Base-by-base conservation (phyloP, 2,797 vertebrate species). In the Lerista edwardsae region DNA sequence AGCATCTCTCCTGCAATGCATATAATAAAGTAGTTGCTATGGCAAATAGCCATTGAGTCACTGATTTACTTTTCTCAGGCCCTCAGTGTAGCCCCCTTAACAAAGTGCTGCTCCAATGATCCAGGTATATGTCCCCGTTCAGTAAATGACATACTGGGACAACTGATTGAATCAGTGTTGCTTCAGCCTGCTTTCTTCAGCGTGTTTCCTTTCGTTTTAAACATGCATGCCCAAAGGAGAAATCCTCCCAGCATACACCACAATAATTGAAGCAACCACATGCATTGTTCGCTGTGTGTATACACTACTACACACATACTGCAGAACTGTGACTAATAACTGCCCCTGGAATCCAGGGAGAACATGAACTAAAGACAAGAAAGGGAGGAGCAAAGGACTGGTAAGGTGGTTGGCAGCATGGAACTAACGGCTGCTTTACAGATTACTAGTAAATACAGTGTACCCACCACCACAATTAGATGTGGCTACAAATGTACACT, bases 11-110 rank as follows among this genome's bases (percentile, higher is more conserved):
- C 44, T 65, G 61, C 39, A 73, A 75, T 83, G 73, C 29, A 47
- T 31, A 1, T 71, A 78, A 72, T 62, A 67, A 84, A 27, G 83
- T n/a, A 21, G 83, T 84, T 84, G 83, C 67, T 79, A 84, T 84
- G 59, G 83, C 62, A 75, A 83, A 83, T 29, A 67, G 31, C 57
- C n/a, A 64, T n/a, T 36, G n/a, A 72, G n/a, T 59, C 39, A 29
- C 3, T 47, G 21, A 15, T 59, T 14, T 9, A 39, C 8, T 44
- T 84, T 84, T 51, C 47, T 44, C 21, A 47, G 55, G 55, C 57
- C 23, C n/a, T 69, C 17, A n/a, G 57, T 6, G 15, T 31, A 55
- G 44, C 14, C 55, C 71, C 44, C 7, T 12, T 69, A 71, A 61
- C 6, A 6, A 19, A n/a, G 3, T 25, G 39, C 64, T 80, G 62